Conservation (phyloP, 2,113 vertebrate species). For the Bucco capensis region DNA sequence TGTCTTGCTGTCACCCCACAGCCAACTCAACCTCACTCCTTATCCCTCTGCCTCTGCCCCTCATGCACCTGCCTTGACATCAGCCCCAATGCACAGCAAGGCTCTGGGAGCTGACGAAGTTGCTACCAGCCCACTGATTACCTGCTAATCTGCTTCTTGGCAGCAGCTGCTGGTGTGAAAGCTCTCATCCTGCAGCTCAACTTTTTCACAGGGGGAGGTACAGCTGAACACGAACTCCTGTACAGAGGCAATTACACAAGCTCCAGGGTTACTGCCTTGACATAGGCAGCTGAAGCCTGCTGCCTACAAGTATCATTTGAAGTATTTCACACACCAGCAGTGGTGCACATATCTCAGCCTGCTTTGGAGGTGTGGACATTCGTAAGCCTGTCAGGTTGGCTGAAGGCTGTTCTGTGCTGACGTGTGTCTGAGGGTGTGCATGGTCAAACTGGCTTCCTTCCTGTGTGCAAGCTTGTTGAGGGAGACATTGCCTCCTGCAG, state of each 20-base stretch:
- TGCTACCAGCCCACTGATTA: constrained; percentile 58
- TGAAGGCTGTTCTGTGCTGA: not conserved
- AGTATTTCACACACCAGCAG: constrained; percentile 62
- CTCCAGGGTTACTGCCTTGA: constrained; percentile 62
- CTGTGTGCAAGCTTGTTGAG: not conserved
- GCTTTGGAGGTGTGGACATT: constrained; percentile 11
- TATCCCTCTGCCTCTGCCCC: not conserved
- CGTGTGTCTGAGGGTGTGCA: not conserved
- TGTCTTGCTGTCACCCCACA: not conserved
- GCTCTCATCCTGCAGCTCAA: constrained; percentile 61
- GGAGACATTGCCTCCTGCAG: not conserved
- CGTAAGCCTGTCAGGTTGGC: constrained; percentile 3
- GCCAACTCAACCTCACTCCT: not conserved
- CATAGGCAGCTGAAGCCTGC: constrained; percentile 40
- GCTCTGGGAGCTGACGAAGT: constrained; percentile 25
- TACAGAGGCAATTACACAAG: constrained; percentile 65
- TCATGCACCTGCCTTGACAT: not conserved
- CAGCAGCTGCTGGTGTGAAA: constrained; percentile 66
- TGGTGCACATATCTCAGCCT: constrained; percentile 39
- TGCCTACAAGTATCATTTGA: constrained; percentile 43
- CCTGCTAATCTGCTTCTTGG: constrained; percentile 66
- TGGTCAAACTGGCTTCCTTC: not conserved
- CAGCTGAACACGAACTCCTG: constrained; percentile 57
- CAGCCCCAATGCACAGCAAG: not conserved
- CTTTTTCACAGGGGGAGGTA: constrained; percentile 67